Evolutionary conservation across 2,797 vertebrate species (phyloP).

Genomic region (Tangara arthus): DNA sequence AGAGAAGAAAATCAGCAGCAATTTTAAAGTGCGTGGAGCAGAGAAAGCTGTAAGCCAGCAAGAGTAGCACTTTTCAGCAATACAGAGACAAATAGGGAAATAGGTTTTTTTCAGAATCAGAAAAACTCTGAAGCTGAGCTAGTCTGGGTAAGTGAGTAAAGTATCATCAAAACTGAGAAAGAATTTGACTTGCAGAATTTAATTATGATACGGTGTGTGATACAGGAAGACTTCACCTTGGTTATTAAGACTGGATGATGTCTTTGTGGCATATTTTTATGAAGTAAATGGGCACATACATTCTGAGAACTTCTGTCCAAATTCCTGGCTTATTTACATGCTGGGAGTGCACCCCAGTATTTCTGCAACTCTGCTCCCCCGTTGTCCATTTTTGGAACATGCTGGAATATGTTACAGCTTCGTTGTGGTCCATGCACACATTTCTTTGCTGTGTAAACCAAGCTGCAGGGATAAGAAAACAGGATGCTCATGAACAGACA

Average conservation of each 20-base stretch:
- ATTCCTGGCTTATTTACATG: neutral
- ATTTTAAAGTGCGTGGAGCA: neutral
- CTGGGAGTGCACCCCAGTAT: neutral
- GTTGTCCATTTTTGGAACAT: neutral
- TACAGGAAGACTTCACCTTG: neutral
- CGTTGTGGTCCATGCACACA: neutral
- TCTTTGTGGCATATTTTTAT: neutral
- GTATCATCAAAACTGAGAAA: neutral
- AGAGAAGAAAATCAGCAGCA: neutral
- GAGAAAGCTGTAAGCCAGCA: neutral
- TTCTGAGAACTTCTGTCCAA: neutral
- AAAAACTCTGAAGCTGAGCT: neutral
- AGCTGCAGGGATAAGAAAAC: neutral
- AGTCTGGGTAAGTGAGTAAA: neutral
- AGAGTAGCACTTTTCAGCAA: neutral
- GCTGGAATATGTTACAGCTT: neutral
- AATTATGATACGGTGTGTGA: neutral
- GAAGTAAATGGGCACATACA: neutral
- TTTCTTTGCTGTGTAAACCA: neutral
- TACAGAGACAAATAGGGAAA: neutral
- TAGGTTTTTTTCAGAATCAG: neutral
- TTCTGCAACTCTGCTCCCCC: neutral
- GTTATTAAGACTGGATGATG: neutral
- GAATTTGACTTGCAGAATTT: neutral
- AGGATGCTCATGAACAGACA: neutral